Evolutionary conservation across 2,797 vertebrate species (phyloP).

Genomic region (Tapirus indicus): DNA sequence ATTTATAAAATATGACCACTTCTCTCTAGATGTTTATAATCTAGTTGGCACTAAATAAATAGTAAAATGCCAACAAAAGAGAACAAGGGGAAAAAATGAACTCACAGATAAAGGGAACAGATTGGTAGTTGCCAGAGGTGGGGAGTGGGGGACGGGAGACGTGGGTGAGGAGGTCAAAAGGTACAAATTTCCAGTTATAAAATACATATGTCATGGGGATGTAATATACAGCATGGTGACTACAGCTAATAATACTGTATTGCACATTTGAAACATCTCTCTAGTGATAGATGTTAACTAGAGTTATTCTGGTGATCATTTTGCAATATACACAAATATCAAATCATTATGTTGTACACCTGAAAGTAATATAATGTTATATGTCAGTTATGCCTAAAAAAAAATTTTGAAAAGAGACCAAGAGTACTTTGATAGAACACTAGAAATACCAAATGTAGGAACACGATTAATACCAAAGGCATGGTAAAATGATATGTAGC

Average conservation of each 20-base stretch:
- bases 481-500: neutral
- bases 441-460: constrained; percentile 20
- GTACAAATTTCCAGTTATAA: neutral
- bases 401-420: neutral
- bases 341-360: neutral
- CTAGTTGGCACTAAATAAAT: neutral
- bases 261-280: neutral
- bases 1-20: neutral
- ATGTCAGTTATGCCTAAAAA: neutral
- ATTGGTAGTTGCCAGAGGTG: neutral
- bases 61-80: neutral
- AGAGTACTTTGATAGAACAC: neutral
- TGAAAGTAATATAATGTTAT: neutral
- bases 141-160: neutral
- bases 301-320: neutral
- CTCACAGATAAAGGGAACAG: neutral
- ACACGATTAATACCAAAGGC: neutral
- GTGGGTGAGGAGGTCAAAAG: neutral
- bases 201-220: neutral
- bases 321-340: neutral
- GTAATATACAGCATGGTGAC: neutral
- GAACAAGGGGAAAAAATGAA: neutral
- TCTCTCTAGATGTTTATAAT: constrained; percentile 42
- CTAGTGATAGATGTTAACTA: neutral
- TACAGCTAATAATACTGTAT: neutral